phyloP scores from a whole-genome alignment of 2,797 vertebrate genomes.

The Chaetodon trifasciatus region DNA sequence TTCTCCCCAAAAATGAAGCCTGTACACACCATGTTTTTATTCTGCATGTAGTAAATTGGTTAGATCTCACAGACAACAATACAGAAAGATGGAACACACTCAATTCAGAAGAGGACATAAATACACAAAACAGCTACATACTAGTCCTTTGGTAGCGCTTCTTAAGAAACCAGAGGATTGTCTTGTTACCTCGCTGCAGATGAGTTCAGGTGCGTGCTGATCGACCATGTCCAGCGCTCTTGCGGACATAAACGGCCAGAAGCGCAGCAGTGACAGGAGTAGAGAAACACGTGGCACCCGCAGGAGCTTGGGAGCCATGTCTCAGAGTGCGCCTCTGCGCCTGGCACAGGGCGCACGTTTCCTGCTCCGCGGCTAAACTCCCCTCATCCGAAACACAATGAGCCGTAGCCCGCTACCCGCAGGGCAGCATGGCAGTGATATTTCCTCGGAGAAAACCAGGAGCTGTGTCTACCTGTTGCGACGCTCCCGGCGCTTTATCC shows the following conservation, averaged over 20 bases:
- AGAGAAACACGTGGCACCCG: background rate
- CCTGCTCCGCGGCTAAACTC: background rate
- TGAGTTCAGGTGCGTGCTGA: conserved; percentile 30
- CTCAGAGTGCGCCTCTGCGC: conserved; percentile 3
- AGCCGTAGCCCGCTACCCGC: too few relatives aligned
- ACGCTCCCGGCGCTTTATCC: too few relatives aligned
- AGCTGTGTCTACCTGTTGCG: background rate
- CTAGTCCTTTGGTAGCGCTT: background rate
- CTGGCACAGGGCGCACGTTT: background rate
- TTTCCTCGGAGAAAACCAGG: background rate
- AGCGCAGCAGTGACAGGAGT: conserved; percentile 22
- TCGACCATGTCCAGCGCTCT: conserved; percentile 39
- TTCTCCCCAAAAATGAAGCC: background rate
- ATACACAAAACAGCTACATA: background rate
- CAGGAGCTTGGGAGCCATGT: conserved; percentile 26
- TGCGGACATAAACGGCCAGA: background rate
- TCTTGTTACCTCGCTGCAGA: conserved; percentile 65
- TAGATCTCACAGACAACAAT: background rate
- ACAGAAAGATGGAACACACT: background rate
- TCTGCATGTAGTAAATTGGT: background rate
- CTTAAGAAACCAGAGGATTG: background rate
- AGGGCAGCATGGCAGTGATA: background rate
- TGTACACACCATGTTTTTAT: background rate
- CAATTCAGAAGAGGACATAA: background rate
- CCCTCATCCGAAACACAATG: background rate